Evolutionary conservation across 1,140 invertebrate genomes (phyloP).

Genomic region (Zophobas atratus): DNA sequence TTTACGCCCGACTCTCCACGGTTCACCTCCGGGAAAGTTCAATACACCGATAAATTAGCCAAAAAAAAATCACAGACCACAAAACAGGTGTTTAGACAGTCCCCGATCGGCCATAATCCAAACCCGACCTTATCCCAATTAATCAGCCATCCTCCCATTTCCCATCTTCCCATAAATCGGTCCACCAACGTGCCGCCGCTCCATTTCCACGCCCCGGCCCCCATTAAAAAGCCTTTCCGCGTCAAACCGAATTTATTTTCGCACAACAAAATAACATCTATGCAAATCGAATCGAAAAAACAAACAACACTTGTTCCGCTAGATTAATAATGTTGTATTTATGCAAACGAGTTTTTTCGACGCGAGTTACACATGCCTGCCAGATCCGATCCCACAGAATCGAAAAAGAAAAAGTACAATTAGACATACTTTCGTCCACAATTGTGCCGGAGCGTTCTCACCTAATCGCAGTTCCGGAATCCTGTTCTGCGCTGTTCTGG

Average conservation of each 20-base stretch:
- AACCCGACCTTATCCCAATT: not conserved
- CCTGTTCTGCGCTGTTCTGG: conserved; percentile 19
- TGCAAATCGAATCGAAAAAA: conserved; percentile 20
- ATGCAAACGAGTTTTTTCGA: conserved; percentile 30
- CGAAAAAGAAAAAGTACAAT: conserved; percentile 25
- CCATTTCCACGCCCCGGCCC: not conserved
- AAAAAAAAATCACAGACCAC: not conserved
- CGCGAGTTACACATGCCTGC: conserved; percentile 18
- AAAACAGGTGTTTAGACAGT: conserved; percentile 4
- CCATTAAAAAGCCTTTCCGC: not conserved
- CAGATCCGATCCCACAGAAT: conserved; percentile 16
- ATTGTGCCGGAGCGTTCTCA: conserved; percentile 23
- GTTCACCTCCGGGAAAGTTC: not conserved
- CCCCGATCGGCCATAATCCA: not conserved
- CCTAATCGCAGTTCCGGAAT: conserved; percentile 33
- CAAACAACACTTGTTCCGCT: conserved; percentile 42
- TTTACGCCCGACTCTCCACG: not conserved
- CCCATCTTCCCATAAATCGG: not conserved
- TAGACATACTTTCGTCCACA: conserved; percentile 22
- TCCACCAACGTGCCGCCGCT: not conserved
- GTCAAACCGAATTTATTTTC: conserved; percentile 10
- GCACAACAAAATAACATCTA: conserved; percentile 10
- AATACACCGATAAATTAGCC: not conserved
- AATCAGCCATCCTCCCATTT: not conserved
- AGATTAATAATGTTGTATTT: conserved; percentile 40